Base-by-base conservation (phyloP, 1,140 invertebrate genomes). In the Neelides sp. region DNA sequence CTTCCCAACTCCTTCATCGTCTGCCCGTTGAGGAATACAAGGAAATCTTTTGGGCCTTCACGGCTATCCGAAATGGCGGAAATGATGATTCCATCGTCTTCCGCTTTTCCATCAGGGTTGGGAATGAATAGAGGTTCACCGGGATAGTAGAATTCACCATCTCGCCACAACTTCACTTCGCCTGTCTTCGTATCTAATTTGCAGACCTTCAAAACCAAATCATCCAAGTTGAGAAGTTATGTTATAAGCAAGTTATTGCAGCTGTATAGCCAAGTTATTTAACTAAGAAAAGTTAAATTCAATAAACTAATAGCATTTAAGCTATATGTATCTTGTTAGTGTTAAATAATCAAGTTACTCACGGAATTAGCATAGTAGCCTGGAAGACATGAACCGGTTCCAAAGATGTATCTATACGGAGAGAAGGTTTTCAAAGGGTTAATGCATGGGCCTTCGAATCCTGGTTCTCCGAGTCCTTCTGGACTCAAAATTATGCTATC, bases 321-420 rank as follows among this genome's bases (percentile, higher is more conserved):
- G n/a, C 22, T 50, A 40, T 27, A 32, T 12, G 20, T 46, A 26
- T 52, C 7, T 12, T 24, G 8, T 12, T 22, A 19, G 3, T 5
- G 7, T 8, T 42, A 13, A 45, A 30, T 22, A 27, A 32, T 17
- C 17, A 20, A 4, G 13, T 8, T 5, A 22, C 56, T 58, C 52
- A 61, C 55, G 22, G 65, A 54, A 54, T 65, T 64, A 22, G 54
- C 53, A 48, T 61, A 66, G 41, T 49, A 58, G 40, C 66, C 64
- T 27, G 55, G 56, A 39, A 65, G 62, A 55, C 64, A 68, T 5
- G 65, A 53, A 13, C 67, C 66, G 46, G 61, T 61, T 26, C 68
- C 69, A 56, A 70, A 72, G 42, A 64, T 63, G 53, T 66, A 72
- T 36, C 64, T 54, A 51, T 72, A 68, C 48, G 65, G 63, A 40